A percentile compares a stretch with the other conserved stretches of the same genome.
These are phyloP conservation scores for Danio choprae DNA, from an alignment of 2,797 vertebrate genomes.

Conservation along the genomic window DNA sequence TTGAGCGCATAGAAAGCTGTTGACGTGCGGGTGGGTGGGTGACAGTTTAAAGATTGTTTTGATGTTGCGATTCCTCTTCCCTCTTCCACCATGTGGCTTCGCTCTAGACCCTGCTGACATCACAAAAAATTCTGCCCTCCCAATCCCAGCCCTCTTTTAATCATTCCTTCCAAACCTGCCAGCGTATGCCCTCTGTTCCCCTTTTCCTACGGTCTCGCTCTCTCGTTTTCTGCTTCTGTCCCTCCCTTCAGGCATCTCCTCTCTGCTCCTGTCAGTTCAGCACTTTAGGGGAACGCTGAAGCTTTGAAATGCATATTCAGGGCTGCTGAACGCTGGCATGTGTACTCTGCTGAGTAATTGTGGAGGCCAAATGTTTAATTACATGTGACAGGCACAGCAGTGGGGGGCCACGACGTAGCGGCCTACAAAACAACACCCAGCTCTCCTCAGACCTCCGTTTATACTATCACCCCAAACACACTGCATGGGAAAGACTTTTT, in stretches of 20 bases:
- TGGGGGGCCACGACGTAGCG: conserved; percentile 81
- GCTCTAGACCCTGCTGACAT: conserved; percentile 63
- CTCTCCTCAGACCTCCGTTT: conserved; percentile 64
- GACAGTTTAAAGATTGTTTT: conserved; percentile 67
- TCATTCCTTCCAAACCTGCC: conserved; percentile 91
- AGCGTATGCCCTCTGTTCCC: conserved; percentile 83
- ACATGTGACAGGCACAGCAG: conserved; percentile 97
- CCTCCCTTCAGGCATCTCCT: conserved; percentile 85
- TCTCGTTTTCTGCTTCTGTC: conserved; percentile 76
- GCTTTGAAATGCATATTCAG: conserved; percentile 98
- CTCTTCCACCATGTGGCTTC: conserved; percentile 59
- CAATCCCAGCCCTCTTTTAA: conserved; percentile 84
- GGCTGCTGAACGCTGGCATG: conserved; percentile 89
- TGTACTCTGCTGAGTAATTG: conserved; percentile 95
- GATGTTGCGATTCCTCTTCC: conserved; percentile 63
- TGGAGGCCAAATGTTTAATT: conserved; percentile 99
- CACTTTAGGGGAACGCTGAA: conserved; percentile 86
- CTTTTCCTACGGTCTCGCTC: conserved; percentile 64
- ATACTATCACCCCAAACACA: conserved; percentile 70
- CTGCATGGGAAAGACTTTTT: conserved; percentile 1
- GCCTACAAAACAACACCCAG: conserved; percentile 74
- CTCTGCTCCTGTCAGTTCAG: conserved; percentile 91
- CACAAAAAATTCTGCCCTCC: conserved; percentile 75
- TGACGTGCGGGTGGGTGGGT: conserved; percentile 52
- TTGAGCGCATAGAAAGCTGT: conserved; percentile 10